Evolutionary conservation across 1,140 invertebrate genomes (phyloP), one percentile per base, ranked within the genome.

Genomic region (Aethina tumida): DNA sequence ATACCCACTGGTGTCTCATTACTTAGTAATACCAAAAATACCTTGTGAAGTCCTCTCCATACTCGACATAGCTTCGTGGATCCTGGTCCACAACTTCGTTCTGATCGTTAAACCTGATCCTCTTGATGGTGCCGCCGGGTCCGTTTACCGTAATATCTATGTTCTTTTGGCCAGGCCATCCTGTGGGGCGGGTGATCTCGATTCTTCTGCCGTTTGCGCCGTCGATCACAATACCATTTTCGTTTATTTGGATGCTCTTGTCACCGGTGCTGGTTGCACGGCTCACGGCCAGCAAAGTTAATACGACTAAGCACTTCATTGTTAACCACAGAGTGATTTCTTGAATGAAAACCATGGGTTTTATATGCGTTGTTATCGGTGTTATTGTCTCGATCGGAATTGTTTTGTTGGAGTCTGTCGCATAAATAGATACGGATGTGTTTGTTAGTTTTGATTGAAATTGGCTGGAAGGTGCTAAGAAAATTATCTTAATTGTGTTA

Each of bases 351-450:
- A 13, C n/a, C 5, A 13, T 4, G 5, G 24, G 24, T 26, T 26
- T 26, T 26, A 26, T 26, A 26, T 13, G n/a, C 24, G 24, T 3
- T 2, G 24, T 26, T 26, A 26, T 26, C 24, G 24, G 14, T 26
- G 45, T 24, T 28, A 15, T 22, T 45, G 41, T 19, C 25, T 68
- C n/a, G n/a, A n/a, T n/a, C n/a, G n/a, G n/a, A n/a, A n/a, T n/a
- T n/a, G n/a, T n/a, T n/a, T n/a, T n/a, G n/a, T n/a, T n/a, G n/a
- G n/a, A n/a, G n/a, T n/a, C n/a, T n/a, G n/a, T n/a, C n/a, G n/a
- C n/a, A n/a, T n/a, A n/a, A n/a, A n/a, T n/a, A n/a, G n/a, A n/a
- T n/a, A n/a, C n/a, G n/a, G n/a, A n/a, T n/a, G n/a, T n/a, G n/a
- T n/a, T n/a, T n/a, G n/a, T n/a, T n/a, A n/a, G n/a, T n/a, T n/a